Evolutionary conservation across 2,113 vertebrate genomes (phyloP).

Genomic region (Setophaga petechia): DNA sequence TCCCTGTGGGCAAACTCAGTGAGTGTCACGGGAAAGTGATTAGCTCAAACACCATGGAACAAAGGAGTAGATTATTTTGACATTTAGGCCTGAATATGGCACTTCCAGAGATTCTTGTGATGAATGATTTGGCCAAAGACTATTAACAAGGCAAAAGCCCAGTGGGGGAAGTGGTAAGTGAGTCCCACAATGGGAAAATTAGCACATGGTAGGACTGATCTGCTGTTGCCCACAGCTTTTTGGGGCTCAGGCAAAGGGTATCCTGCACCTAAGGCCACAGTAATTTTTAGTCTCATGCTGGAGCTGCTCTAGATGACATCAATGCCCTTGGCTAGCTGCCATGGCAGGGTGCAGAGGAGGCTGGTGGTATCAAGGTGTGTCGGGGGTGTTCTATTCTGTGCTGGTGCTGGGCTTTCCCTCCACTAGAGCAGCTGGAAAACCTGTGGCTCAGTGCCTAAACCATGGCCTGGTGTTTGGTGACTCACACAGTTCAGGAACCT

Average conservation of each 20-base stretch:
- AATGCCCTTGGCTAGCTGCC: neutral
- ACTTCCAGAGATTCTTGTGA: neutral
- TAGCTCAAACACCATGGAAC: neutral
- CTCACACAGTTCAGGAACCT: neutral
- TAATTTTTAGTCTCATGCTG: neutral
- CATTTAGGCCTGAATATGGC: neutral
- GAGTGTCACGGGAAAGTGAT: neutral
- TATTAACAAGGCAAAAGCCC: neutral
- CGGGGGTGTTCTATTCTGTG: neutral
- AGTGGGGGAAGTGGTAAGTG: too few species aligned
- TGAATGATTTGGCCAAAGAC: neutral
- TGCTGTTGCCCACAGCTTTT: neutral
- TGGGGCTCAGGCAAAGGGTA: neutral
- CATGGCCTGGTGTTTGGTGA: neutral
- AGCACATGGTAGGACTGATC: neutral
- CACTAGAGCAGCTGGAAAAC: neutral
- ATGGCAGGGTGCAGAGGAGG: neutral
- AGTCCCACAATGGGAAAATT: neutral
- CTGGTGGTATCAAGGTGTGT: neutral
- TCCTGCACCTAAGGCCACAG: neutral
- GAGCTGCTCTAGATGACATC: neutral
- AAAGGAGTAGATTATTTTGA: neutral
- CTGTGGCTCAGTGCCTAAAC: neutral
- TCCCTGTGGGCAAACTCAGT: neutral
- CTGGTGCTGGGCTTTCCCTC: neutral